Conservation (phyloP, 2,888 invertebrate genomes). For the Pedicia rivosa region DNA sequence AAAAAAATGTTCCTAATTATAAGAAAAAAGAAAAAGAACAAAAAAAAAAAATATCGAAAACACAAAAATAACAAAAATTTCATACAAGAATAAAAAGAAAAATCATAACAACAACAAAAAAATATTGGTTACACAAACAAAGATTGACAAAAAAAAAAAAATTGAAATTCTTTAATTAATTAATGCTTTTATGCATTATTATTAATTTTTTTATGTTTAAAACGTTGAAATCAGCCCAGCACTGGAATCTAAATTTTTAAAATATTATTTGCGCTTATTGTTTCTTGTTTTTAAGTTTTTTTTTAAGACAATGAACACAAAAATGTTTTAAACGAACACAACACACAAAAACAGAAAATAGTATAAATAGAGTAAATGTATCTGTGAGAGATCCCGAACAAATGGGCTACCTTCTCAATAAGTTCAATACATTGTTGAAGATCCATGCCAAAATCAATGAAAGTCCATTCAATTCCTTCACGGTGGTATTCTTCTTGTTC, state of each 20-base stretch:
- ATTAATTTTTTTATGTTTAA: no score
- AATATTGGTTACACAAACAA: no score
- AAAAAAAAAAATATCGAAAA: neutral
- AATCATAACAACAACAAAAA: no score
- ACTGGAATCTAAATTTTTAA: no score
- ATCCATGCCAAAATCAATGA: conserved; percentile 90
- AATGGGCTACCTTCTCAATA: conserved; percentile 46
- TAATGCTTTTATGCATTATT: conserved; percentile 2
- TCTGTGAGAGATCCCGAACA: conserved; percentile 4
- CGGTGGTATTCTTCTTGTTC: conserved; percentile 87
- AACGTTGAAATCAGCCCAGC: no score
- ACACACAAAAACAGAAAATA: conserved; percentile 4
- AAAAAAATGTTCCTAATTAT: conserved; percentile 15
- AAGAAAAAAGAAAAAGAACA: neutral
- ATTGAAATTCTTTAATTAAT: no score
- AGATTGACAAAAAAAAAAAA: no score
- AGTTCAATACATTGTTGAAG: conserved; percentile 66
- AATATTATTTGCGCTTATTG: no score
- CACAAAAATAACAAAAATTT: no score
- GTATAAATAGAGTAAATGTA: neutral
- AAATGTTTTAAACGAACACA: conserved; percentile 11
- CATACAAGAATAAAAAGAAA: no score
- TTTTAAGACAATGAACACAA: no score
- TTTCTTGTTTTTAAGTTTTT: no score
- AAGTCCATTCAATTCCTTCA: conserved; percentile 83